Evolutionary conservation across 2,888 invertebrate species (phyloP), one percentile per base, ranked within the genome.

Genomic region (Ceratothoa steindachneri): DNA sequence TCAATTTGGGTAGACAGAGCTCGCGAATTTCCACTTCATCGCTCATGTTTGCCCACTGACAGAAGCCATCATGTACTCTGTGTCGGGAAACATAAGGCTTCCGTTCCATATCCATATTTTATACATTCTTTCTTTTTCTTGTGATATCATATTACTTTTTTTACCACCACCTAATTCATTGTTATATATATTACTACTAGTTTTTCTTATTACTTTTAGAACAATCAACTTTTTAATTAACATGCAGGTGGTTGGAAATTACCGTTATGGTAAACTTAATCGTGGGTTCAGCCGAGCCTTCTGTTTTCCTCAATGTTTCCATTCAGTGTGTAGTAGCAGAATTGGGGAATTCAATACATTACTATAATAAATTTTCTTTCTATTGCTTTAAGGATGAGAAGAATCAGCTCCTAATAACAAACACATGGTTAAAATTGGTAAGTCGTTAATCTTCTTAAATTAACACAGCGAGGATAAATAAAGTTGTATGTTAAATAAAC

Each of bases 361-460:
- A 79, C 74, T 76, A 74, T 76, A 79, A 76, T 76, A 79, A 74
- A 75, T 75, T 79, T 74, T 79, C 79, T 79, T 79, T 79, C 72
- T 79, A 74, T 79, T 79, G 79, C 79, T 78, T 87, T 89, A 90
- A 93, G 93, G 93, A 93, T 90, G 93, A 93, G 91, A 93, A 93
- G 90, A 93, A 93, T 89, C 93, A 93, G 90, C 91, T 93, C 89
- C 90, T 93, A 89, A 92, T 93, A 88, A 91, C 93, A 89, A 93
- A 93, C 90, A 91, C 93, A 88, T 93, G 93, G 93, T 91, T 93
- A 89, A 92, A 92, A 89, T 91, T 93, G 91, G 93, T 92, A 91
- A 93, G 92, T 92, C 81, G 78, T 73, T 80, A 80, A 80, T 84
- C 81, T 80, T 71, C 72, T 73, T 80, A 79, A 79, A 73, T 74